Evolutionary conservation across 2,113 vertebrate genomes (phyloP).

Genomic region (Lethenteron camtschaticum): DNA sequence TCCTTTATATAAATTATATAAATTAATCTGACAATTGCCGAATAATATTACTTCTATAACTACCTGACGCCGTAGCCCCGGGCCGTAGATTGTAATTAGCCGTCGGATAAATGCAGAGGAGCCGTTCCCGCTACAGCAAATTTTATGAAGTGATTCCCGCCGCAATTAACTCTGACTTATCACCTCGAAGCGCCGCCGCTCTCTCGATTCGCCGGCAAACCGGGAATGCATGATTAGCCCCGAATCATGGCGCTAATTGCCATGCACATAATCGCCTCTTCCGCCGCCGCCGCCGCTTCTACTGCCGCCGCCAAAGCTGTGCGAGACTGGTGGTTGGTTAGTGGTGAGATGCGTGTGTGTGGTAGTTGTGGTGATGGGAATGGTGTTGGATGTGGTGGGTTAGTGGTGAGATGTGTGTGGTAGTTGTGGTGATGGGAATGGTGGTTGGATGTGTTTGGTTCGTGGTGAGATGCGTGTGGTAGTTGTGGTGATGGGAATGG

Average conservation of each 20-base stretch:
- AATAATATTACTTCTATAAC: background rate
- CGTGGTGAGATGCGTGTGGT: too few species aligned
- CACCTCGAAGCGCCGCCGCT: background rate
- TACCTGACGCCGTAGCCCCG: background rate
- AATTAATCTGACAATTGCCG: constrained; percentile 2
- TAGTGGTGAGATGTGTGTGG: too few species aligned
- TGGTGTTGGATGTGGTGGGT: too few species aligned
- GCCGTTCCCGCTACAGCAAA: background rate
- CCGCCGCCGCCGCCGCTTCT: background rate
- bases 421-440: too few species aligned
- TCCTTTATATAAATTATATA: constrained; percentile 5
- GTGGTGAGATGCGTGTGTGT: too few species aligned
- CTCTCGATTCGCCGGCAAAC: background rate
- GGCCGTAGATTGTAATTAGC: background rate
- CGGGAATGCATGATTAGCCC: background rate
- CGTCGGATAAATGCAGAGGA: background rate
- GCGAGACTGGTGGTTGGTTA: too few species aligned
- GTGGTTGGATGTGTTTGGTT: too few species aligned
- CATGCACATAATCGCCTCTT: background rate
- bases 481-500: too few species aligned
- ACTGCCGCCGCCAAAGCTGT: too few species aligned
- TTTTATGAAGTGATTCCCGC: constrained; percentile 5
- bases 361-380: too few species aligned
- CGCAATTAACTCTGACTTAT: constrained; percentile 6
- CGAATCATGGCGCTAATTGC: background rate